phyloP scores from a whole-genome alignment of 2,888 invertebrate species.

The Micoletzkya japonica region DNA sequence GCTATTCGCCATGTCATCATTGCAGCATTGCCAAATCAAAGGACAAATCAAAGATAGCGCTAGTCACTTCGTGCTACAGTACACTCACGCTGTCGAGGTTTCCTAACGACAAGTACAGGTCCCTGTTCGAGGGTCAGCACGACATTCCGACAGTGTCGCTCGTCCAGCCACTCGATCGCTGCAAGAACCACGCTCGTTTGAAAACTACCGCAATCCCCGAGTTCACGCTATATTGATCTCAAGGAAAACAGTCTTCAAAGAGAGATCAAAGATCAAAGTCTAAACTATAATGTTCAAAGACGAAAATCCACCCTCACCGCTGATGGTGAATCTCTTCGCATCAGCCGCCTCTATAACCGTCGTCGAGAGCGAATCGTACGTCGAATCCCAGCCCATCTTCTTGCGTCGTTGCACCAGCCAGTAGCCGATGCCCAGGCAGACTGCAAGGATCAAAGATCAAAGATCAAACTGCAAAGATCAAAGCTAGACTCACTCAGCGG shows the following conservation, averaged over 20 bases:
- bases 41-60: background rate
- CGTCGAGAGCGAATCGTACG: constrained; percentile 71
- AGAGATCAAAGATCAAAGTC: background rate
- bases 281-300: constrained; percentile 67
- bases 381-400: constrained; percentile 50
- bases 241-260: too few relatives aligned
- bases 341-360: constrained; percentile 62
- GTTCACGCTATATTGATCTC: too few relatives aligned
- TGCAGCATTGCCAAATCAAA: background rate
- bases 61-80: too few relatives aligned
- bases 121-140: constrained; percentile 36
- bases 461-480: background rate
- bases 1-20: too few relatives aligned
- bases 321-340: background rate
- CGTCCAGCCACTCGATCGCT: constrained; percentile 62
- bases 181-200: constrained; percentile 28
- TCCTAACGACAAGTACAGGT: constrained; percentile 39
- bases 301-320: constrained; percentile 2
- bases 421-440: constrained; percentile 88
- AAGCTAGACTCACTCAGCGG: constrained; percentile 73
- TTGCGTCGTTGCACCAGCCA: constrained; percentile 74
- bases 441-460: constrained; percentile 48
- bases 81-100: too few relatives aligned
- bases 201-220: constrained; percentile 79
- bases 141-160: constrained; percentile 50